Evolutionary conservation across 37 sponge, comb jelly and placozoan genomes (phyloP).

Genomic region (Hormiphora californensis): DNA sequence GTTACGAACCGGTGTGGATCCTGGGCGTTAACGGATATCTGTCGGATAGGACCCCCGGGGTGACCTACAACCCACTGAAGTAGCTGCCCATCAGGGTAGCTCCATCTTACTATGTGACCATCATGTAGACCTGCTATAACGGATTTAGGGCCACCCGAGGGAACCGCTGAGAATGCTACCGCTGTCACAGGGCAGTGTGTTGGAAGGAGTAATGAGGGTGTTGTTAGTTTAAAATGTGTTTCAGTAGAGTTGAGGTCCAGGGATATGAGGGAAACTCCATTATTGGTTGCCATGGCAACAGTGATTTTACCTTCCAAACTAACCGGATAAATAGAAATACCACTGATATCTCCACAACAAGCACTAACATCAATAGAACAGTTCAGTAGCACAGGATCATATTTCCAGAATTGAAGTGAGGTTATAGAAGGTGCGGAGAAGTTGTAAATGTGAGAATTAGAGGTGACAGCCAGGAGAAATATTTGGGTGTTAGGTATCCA

Average conservation of each 20-base stretch:
- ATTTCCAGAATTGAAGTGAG: slow-evolving; percentile 14
- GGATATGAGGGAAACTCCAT: not conserved
- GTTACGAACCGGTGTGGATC: not conserved
- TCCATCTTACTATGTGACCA: slow-evolving; percentile 11
- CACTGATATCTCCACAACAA: not conserved
- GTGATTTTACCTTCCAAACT: not conserved
- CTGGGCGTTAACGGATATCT: not conserved
- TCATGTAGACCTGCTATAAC: not conserved
- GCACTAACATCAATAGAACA: not conserved
- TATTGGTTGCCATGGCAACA: not conserved
- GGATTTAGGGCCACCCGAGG: not conserved
- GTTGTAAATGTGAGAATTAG: not conserved
- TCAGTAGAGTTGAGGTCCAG: not conserved
- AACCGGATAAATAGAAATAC: not conserved
- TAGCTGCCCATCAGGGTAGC: not conserved
- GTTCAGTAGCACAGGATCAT: not conserved
- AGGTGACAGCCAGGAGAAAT: not conserved
- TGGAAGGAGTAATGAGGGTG: not conserved
- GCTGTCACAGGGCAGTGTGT: not conserved
- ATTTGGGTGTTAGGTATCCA: slow-evolving; percentile 1
- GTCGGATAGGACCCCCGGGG: not conserved
- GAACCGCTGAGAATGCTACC: not conserved
- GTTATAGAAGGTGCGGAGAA: not conserved
- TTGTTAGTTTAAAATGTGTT: not conserved
- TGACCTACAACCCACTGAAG: not conserved